Evolutionary conservation across 2,888 invertebrate species (phyloP), one percentile per base, ranked within the genome.

Genomic region (Phaedon cochleariae): DNA sequence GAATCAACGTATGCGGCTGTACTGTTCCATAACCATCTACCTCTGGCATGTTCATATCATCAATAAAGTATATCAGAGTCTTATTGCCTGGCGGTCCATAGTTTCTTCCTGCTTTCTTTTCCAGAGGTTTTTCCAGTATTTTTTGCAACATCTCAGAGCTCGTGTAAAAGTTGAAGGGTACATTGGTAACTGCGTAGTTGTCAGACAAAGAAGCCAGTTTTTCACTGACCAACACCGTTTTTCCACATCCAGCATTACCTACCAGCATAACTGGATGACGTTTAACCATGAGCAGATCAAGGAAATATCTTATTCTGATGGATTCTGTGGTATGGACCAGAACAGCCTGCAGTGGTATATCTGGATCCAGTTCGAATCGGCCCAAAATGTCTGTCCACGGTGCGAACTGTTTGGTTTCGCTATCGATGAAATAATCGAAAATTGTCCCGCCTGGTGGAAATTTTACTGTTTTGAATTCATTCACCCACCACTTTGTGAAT

Each of bases 31-130:
- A 98, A 34, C 88, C 81, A 80, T 92, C 92, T 37, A 90, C 90
- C 87, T 96, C 96, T 0, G 98, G 97, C 97, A 98, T 98, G 80
- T 98, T 98, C 92, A 98, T 92, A 78, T 98, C 98, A 79, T 98
- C 98, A 66, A 98, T 92, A 80, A 98, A 98, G 82, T 97, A 98
- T 68, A 98, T 90, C 46, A 98, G 85, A 0, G 93, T 94, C 84
- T 97, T 96, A 77, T 91, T 96, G 12, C 97, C 97, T 0, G 97
- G 97, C 12, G 98, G 98, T 0, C 97, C 98, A 78, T 92, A 98
- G 84, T 97, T 97, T 70, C 96, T 87, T 6, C 95, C 87, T 9
- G 97, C 97, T 83, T 98, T 98, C 85, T 98, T 98, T 82, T 98
- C 98, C 64, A 98, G 82, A 5, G 97, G 95, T 80, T 95, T 96